phyloP scores from a whole-genome alignment of 2,888 invertebrate genomes.

The Onthophagus sagittarius region DNA sequence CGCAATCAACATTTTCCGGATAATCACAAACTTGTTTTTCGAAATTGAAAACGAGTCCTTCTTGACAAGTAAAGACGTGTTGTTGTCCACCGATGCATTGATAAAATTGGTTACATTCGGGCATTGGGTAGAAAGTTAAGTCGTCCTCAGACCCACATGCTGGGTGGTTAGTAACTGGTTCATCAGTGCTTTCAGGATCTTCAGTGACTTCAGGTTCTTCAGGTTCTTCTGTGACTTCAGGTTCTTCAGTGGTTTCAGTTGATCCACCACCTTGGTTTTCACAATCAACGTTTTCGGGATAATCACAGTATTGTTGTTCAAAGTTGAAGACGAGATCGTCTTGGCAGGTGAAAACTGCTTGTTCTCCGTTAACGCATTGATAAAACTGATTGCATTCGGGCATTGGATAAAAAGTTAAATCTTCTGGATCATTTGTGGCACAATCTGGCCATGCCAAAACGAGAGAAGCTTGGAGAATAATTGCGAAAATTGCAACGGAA shows the following conservation, averaged over 20 bases:
- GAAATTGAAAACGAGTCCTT: background rate
- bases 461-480: too few species aligned
- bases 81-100: background rate
- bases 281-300: background rate
- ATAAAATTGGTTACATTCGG: background rate
- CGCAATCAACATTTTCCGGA: background rate
- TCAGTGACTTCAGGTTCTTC: background rate
- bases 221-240: background rate
- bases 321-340: background rate
- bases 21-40: background rate
- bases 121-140: background rate
- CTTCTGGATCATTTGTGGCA: too few species aligned
- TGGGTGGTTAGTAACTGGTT: background rate
- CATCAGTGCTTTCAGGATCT: background rate
- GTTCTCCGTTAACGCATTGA: background rate
- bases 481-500: too few species aligned
- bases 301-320: background rate
- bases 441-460: too few species aligned
- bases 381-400: background rate
- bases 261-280: background rate
- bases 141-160: background rate
- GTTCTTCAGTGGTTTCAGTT: background rate
- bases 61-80: conserved; percentile 2
- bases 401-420: too few species aligned
- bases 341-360: background rate